Evolutionary conservation across 2,797 vertebrate genomes (phyloP), one percentile per base, ranked within the genome.

Genomic region (Phoebastria nigripes): DNA sequence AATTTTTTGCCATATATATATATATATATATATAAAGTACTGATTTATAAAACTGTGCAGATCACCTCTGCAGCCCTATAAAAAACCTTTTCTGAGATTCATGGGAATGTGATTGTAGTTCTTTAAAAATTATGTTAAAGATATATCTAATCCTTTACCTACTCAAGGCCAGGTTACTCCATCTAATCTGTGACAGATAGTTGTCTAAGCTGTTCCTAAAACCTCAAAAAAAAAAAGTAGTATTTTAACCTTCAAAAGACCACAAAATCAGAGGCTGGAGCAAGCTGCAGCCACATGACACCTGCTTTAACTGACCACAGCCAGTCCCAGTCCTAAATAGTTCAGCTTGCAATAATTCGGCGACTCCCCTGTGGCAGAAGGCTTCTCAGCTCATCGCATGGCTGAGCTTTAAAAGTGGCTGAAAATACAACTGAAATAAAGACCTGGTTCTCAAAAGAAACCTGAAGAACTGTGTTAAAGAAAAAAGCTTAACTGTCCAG

Each of bases 381-480:
- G 72, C n/a, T 39, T 83, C 79, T 69, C 87, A 78, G 26, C 42
- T 93, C 59, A 26, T 10, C 1, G 39, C 69, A 66, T 14, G 33
- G 41, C 77, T 83, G 66, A 91, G 70, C 87, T 86, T 66, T 62
- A 44, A 66, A 87, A 93, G 72, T 26, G 56, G 35, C 58, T 78
- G 56, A 69, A 92, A 91, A 78, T 3, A 37, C 31, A 80, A 39
- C 74, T 66, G 63, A 70, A 81, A 83, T 21, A 49, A 93, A 87
- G 66, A 62, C 21, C 44, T 22, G 47, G n/a, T 49, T 89, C 47
- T 69, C 41, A 35, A 66, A 82, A 89, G 29, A 33, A 80, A 37
- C 52, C 73, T n/a, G 47, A 41, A 69, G 46, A 93, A 46, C 8
- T 12, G 21, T 15, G 56, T 24, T 88, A 33, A 19, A 79, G 69